phyloP scores from a whole-genome alignment of 1,140 invertebrate genomes.

The Bombus consobrinus region DNA sequence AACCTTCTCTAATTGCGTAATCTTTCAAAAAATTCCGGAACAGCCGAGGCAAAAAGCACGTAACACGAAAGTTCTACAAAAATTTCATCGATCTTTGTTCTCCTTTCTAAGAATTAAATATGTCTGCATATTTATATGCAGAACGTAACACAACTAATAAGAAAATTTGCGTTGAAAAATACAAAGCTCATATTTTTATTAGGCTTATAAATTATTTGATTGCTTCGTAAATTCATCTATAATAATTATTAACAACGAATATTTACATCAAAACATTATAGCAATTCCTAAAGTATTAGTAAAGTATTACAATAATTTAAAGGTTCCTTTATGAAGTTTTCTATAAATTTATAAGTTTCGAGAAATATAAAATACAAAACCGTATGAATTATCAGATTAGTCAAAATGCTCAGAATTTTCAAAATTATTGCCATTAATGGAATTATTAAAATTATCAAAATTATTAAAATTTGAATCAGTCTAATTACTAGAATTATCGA shows the following conservation, averaged over 20 bases:
- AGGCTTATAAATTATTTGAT: too few species aligned
- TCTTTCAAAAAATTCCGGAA: slow-evolving; percentile 35
- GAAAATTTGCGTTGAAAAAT: too few species aligned
- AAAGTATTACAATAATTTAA: too few species aligned
- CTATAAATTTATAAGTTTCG: background rate
- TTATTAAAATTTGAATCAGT: background rate
- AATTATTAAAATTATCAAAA: background rate
- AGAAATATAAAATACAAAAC: too few species aligned
- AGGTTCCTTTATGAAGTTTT: background rate
- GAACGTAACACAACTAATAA: too few species aligned
- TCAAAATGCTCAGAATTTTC: background rate
- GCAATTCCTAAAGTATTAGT: too few species aligned
- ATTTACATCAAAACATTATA: too few species aligned
- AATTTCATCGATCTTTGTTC: background rate
- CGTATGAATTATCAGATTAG: too few species aligned
- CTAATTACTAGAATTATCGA: background rate
- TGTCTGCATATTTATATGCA: too few species aligned
- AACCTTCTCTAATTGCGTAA: slow-evolving; percentile 17
- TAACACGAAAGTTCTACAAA: background rate
- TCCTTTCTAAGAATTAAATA: background rate
- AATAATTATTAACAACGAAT: background rate
- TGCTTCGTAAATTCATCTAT: background rate
- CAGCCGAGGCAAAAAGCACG: background rate
- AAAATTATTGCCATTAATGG: background rate
- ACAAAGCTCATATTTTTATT: too few species aligned